Evolutionary conservation across 2,888 invertebrate genomes (phyloP).

Genomic region (Tubiluchus corallicola): DNA sequence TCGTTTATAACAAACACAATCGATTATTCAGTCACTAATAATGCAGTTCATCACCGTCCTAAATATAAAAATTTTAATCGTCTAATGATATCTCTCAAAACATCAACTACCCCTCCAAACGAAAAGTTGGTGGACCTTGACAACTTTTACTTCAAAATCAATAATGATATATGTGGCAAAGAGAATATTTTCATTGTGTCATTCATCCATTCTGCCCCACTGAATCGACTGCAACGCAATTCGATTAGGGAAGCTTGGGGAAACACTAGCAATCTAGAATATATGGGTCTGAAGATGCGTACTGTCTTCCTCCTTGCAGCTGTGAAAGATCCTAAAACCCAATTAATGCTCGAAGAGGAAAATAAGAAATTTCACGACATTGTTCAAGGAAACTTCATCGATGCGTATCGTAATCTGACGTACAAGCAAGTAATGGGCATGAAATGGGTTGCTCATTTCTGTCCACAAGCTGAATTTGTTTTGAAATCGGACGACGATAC

Average conservation of each 20-base stretch:
- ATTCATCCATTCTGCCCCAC: neutral
- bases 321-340: neutral
- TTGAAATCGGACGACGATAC: constrained; percentile 34
- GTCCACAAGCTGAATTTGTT: constrained; percentile 24
- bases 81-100: no score
- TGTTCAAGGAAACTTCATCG: constrained; percentile 28
- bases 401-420: constrained; percentile 31
- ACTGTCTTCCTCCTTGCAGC: neutral
- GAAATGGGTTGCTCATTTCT: constrained; percentile 29
- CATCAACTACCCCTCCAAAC: neutral
- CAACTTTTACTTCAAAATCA: neutral
- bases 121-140: neutral
- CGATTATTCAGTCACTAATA: no score
- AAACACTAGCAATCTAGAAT: neutral
- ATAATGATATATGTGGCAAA: neutral
- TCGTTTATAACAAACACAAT: neutral
- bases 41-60: no score
- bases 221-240: neutral
- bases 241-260: neutral
- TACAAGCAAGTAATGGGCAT: constrained; percentile 31
- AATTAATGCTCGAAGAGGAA: constrained; percentile 15
- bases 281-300: neutral
- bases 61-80: no score
- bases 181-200: neutral
- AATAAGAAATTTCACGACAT: constrained; percentile 23